Evolutionary conservation across 2,113 vertebrate species (phyloP).

Genomic region (Hypocryptadius cinnamomeus): DNA sequence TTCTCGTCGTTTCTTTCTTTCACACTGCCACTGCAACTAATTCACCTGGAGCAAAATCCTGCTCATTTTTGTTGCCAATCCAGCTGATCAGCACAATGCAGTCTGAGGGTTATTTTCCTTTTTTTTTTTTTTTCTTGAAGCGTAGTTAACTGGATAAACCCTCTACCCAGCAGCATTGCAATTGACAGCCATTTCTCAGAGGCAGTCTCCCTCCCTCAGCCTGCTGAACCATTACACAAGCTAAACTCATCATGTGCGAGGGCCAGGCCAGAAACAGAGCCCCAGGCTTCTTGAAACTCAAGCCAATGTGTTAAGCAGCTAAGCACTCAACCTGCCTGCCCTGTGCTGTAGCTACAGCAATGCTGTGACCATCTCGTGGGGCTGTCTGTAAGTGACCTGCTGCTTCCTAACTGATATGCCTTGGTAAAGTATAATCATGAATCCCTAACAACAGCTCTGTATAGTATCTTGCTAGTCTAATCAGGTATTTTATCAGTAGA

Average conservation of each 20-base stretch:
- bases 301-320: neutral
- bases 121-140: neutral
- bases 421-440: neutral
- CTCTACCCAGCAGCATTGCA: neutral
- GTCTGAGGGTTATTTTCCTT: neutral
- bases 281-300: neutral
- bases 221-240: neutral
- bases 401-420: slow-evolving; percentile 11
- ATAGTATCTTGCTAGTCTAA: slow-evolving; percentile 37
- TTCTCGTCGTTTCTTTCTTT: neutral
- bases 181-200: neutral
- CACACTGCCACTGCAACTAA: neutral
- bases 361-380: neutral
- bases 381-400: neutral
- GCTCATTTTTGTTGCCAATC: neutral
- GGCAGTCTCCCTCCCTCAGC: neutral
- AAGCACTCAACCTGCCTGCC: neutral
- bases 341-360: neutral
- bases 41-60: slow-evolving; percentile 15
- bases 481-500: slow-evolving; percentile 38
- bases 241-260: neutral
- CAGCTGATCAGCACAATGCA: neutral
- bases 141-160: neutral
- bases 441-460: neutral
- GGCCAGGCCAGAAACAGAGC: neutral